Evolutionary conservation across 2,113 vertebrate genomes (phyloP).

Genomic region (Felis chaus): DNA sequence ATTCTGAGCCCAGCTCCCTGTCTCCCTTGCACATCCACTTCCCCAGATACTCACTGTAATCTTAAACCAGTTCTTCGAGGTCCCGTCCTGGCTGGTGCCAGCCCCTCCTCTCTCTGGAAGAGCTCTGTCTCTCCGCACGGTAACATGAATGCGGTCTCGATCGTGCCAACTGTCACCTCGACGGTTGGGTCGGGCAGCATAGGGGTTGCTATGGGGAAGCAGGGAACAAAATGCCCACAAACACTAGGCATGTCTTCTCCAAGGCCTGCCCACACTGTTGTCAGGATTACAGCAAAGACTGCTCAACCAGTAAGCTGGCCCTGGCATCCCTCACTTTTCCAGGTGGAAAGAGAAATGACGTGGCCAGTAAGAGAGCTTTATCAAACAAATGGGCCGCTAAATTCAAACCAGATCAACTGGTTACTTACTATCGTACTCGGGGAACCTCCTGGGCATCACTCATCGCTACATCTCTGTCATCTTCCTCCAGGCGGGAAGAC

Average conservation of each 20-base stretch:
- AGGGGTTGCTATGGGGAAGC: constrained; percentile 85
- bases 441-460: constrained; percentile 86
- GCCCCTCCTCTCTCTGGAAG: constrained; percentile 45
- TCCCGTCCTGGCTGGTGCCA: constrained; percentile 64
- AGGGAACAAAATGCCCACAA: background rate
- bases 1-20: background rate
- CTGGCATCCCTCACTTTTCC: background rate
- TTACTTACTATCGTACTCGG: constrained; percentile 88
- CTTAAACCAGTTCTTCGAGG: constrained; percentile 87
- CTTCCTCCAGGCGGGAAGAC: constrained; percentile 82
- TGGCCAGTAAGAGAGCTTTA: background rate
- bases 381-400: background rate
- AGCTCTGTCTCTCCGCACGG: constrained; percentile 65
- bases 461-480: constrained; percentile 89
- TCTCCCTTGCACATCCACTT: too few relatives aligned
- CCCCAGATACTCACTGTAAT: constrained; percentile 87
- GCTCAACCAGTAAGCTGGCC: background rate
- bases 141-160: constrained; percentile 81
- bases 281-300: background rate
- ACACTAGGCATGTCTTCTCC: background rate
- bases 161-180: constrained; percentile 84
- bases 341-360: background rate
- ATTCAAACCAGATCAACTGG: background rate
- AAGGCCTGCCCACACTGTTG: background rate
- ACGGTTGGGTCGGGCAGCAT: constrained; percentile 80